phyloP scores from a whole-genome alignment of 2,888 invertebrate genomes.

The Cremastinae sp. region DNA sequence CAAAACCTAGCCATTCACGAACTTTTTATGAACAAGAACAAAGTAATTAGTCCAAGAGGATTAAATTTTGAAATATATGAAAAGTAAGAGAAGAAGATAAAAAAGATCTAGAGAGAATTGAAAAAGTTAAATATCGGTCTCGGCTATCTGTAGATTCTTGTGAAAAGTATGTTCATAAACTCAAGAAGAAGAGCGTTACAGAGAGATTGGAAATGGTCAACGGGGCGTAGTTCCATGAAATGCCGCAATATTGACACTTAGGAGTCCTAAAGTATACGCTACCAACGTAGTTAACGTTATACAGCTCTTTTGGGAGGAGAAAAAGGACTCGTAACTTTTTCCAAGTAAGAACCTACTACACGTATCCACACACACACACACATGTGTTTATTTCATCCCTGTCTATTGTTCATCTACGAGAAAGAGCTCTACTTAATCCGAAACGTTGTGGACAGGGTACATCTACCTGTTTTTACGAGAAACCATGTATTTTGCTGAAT shows the following conservation, averaged over 20 bases:
- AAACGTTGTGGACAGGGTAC: slow-evolving; percentile 1
- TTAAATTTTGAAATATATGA: too few relatives aligned
- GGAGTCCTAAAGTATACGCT: slow-evolving; percentile 19
- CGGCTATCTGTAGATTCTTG: slow-evolving; percentile 10
- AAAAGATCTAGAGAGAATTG: too few relatives aligned
- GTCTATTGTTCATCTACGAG: slow-evolving; percentile 8
- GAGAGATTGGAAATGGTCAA: slow-evolving; percentile 26
- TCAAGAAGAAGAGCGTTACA: slow-evolving; percentile 19
- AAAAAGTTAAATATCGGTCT: slow-evolving; percentile 1
- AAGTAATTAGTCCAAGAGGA: too few relatives aligned
- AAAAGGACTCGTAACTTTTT: slow-evolving; percentile 46
- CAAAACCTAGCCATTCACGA: too few relatives aligned
- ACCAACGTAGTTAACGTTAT: slow-evolving; percentile 22
- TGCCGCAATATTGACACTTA: slow-evolving; percentile 47
- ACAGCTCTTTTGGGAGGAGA: slow-evolving; percentile 23
- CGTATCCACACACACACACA: not conserved
- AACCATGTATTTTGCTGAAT: slow-evolving; percentile 19
- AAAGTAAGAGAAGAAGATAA: too few relatives aligned
- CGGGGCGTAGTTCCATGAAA: slow-evolving; percentile 45
- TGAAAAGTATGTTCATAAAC: slow-evolving; percentile 36
- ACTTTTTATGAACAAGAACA: too few relatives aligned
- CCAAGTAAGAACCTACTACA: too few relatives aligned
- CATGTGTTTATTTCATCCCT: slow-evolving; percentile 5
- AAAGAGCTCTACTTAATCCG: slow-evolving; percentile 22
- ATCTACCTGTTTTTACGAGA: slow-evolving; percentile 17